phyloP scores from a whole-genome alignment of 2,113 vertebrate genomes.

The Picathartes gymnocephalus region DNA sequence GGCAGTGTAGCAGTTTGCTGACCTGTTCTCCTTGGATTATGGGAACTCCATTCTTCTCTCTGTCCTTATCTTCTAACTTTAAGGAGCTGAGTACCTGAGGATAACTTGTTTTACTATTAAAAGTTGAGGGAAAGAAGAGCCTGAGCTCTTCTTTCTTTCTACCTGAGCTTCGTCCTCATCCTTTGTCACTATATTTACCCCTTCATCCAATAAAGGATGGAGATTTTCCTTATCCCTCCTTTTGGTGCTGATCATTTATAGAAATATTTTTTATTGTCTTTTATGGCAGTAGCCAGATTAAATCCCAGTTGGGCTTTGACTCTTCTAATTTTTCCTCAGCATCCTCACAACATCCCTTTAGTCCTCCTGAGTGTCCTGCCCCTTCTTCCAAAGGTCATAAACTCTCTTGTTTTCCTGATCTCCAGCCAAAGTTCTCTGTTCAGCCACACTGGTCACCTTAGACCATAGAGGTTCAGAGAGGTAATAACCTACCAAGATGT shows the following conservation, averaged over 20 bases:
- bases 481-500: not conserved
- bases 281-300: not conserved
- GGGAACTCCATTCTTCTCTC: not conserved
- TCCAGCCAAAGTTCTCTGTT: not conserved
- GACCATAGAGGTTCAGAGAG: not conserved
- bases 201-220: not conserved
- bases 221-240: not conserved
- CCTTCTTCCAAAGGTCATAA: not conserved
- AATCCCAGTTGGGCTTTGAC: not conserved
- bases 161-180: not conserved
- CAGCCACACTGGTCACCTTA: not conserved
- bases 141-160: no score
- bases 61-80: not conserved
- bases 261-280: not conserved
- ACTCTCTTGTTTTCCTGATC: not conserved
- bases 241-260: not conserved
- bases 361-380: not conserved
- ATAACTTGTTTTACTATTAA: not conserved
- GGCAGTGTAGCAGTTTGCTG: not conserved
- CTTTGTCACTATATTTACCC: not conserved
- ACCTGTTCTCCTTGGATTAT: not conserved
- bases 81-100: not conserved
- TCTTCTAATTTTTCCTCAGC: not conserved
- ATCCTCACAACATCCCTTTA: not conserved
- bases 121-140: not conserved